These are phyloP conservation scores for Peromyscus leucopus DNA, from an alignment of 2,113 vertebrate genomes.

Conservation along the genomic window DNA sequence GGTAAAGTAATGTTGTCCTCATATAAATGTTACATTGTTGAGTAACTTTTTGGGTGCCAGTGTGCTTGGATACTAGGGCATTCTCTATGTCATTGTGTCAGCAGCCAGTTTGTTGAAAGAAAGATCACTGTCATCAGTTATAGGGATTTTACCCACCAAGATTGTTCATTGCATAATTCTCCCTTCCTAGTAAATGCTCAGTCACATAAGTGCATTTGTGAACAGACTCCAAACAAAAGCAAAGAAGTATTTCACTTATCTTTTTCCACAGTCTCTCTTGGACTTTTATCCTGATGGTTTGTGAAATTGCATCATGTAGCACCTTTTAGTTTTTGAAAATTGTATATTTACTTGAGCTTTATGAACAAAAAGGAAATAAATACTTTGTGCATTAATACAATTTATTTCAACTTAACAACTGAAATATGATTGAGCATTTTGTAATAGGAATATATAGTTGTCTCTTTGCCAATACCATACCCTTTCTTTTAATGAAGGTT, in stretches of 20 bases:
- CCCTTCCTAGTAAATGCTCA: not conserved
- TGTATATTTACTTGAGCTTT: not conserved
- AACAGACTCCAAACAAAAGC: not conserved
- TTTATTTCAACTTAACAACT: conserved; percentile 27
- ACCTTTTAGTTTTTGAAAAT: not conserved
- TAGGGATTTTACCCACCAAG: not conserved
- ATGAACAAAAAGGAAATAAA: not conserved
- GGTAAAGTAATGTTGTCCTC: not conserved
- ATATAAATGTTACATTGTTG: not conserved
- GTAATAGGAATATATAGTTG: not conserved
- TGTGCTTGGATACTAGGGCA: not conserved
- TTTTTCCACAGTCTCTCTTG: not conserved
- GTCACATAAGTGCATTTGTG: not conserved
- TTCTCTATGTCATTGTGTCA: not conserved
- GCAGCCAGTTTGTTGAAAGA: not conserved
- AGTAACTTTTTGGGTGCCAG: not conserved
- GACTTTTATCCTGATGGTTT: not conserved
- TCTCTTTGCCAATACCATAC: not conserved
- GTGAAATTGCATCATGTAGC: not conserved
- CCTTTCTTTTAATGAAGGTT: conserved; percentile 38
- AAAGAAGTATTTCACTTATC: not conserved
- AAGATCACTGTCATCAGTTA: not conserved
- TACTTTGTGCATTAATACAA: not conserved
- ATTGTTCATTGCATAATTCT: not conserved
- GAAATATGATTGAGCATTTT: not conserved